Base-by-base conservation (phyloP, 2,113 vertebrate genomes). In the Pangasianodon hypophthalmus region DNA sequence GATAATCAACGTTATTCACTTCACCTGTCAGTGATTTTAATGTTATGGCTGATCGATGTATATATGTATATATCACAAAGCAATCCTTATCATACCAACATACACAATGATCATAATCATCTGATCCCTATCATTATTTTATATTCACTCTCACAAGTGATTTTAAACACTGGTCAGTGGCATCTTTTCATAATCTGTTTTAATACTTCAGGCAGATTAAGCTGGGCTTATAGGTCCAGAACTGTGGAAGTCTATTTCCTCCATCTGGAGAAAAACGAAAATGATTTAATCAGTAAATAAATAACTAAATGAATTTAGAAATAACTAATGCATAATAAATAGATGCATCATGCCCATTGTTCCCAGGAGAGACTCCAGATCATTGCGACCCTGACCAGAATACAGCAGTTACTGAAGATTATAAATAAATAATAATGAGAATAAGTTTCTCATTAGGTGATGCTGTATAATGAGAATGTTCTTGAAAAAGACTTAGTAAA, bases 391-490 rank as follows among this genome's bases (percentile, higher is more conserved):
- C 52, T 37, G 18, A 83, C 18, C n/a, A 19, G 50, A 54, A 81
- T 32, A 81, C 54, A 50, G 77, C 16, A 4, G 46, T 7, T 54
- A 32, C 6, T n/a, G 8, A 54, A 32, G n/a, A 81, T 82, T 54
- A 82, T 56, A 82, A 82, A 56, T 56, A 82, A 58, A 24, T 80
- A 50, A 80, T 80, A n/a, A 50, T 79, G 19, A 58, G 52, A 37
- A 37, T 50, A 16, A 50, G 48, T 56, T 32, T 32, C 11, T 80
- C 1, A 80, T 82, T 37, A 54, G 19, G n/a, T 54, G 48, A n/a
- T 52, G 26, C 79, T n/a, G 46, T n/a, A n/a, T n/a, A n/a, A n/a
- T n/a, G n/a, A n/a, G n/a, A n/a, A n/a, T n/a, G n/a, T n/a, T n/a
- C n/a, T n/a, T n/a, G n/a, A n/a, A n/a, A n/a, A n/a, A n/a, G n/a